Conservation (phyloP, 1,140 invertebrate genomes). For the Drosophila lowei region DNA sequence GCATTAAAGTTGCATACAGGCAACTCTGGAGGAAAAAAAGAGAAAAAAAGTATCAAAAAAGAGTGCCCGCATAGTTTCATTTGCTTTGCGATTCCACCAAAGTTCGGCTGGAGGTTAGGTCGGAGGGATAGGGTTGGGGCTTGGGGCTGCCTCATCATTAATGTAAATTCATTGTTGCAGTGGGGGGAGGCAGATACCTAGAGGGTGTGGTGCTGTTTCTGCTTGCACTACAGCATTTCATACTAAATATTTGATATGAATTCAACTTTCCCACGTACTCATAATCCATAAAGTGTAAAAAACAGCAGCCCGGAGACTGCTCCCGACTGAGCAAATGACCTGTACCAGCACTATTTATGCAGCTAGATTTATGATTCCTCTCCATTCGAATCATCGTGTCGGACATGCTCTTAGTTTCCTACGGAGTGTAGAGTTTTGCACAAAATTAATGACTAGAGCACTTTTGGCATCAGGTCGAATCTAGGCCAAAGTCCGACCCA, state of each 20-base stretch:
- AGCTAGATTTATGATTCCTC: no score
- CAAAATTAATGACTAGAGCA: constrained; percentile 41
- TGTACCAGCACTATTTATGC: no score
- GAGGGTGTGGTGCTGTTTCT: background rate
- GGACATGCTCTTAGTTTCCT: no score
- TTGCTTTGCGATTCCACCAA: constrained; percentile 69
- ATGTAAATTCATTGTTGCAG: constrained; percentile 79
- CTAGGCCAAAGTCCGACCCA: constrained; percentile 42
- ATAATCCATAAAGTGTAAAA: constrained; percentile 32
- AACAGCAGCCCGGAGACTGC: background rate
- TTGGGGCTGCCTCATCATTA: constrained; percentile 65
- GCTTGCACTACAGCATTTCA: constrained; percentile 69
- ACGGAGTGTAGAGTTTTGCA: constrained; percentile 11
- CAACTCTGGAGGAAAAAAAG: constrained; percentile 1
- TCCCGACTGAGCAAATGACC: background rate
- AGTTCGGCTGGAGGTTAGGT: constrained; percentile 49
- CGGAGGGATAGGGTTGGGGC: constrained; percentile 14
- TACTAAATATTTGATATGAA: constrained; percentile 66
- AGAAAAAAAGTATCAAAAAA: constrained; percentile 45
- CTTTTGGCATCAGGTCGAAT: constrained; percentile 35
- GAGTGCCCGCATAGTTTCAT: constrained; percentile 63
- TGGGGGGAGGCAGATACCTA: background rate
- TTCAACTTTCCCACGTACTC: constrained; percentile 42
- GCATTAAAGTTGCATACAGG: constrained; percentile 50
- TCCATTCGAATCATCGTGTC: no score